Base-by-base conservation (phyloP, 2,888 invertebrate genomes). In the Drosophila hamatofila region DNA sequence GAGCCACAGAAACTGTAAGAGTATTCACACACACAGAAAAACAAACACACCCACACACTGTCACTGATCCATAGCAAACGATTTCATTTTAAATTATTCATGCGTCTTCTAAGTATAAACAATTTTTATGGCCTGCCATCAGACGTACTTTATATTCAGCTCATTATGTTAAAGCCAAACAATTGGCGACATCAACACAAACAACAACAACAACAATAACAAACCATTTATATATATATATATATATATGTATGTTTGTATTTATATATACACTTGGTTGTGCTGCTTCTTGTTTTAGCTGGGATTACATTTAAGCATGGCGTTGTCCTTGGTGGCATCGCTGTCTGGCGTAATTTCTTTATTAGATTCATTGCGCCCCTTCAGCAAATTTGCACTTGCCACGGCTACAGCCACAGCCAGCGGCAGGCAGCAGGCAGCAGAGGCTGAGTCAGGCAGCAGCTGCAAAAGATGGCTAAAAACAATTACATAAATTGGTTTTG, bases 131-230 rank as follows among this genome's bases (percentile, higher is more conserved):
- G 61, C 48, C 54, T 56, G 57, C 48, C 48, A 27, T 59, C 67
- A 73, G 84, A 79, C 84, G 64, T 81, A 86, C 73, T 90, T 90
- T 77, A 77, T 90, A 88, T 88, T 90, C 86, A 81, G 83, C 84
- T 90, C 90, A 86, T 86, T 86, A 88, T 82, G 64, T 69, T 66
- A 70, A 72, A 68, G 62, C 62, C 68, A 75, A 73, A 76, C 78
- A 80, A 82, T 78, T 89, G 88, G 75, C 86, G 78, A 88, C 83
- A 82, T 80, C 64, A 65, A 57, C 54, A 61, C 44, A 35, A 54
- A 35, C 64, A 69, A 62, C 52, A 69, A 52, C 30, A 51, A 11
- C 6, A 48, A 46, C 51, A 60, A 37, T 21, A 51, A 21, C 12
- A 37, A 30, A 1, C 30, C 2, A 51, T 59, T 5, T 37, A 25